A percentile compares a stretch with the other conserved stretches of the same genome.
phyloP scores from a whole-genome alignment of 2,797 vertebrate species.

The Mormyrus hasselquistii region DNA sequence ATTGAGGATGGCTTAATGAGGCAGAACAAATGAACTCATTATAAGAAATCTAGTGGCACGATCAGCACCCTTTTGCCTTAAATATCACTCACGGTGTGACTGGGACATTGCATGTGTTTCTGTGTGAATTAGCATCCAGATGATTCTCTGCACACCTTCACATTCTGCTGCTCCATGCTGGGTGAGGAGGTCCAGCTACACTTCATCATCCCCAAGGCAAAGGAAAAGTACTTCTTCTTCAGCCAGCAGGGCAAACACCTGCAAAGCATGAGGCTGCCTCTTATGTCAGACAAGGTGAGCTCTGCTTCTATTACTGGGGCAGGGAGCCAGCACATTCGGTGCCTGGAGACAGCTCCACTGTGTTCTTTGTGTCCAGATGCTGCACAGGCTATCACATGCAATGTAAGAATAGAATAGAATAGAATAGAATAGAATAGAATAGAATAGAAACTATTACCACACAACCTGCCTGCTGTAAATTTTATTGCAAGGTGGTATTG shows the following conservation, averaged over 20 bases:
- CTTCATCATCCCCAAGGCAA: conserved; percentile 95
- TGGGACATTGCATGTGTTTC: conserved; percentile 14
- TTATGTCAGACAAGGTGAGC: conserved; percentile 83
- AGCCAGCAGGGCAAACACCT: conserved; percentile 89
- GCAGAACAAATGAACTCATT: not conserved
- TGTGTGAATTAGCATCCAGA: conserved; percentile 68
- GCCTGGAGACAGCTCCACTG: not conserved
- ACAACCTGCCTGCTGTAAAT: not conserved
- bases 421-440: not conserved
- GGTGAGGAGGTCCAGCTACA: conserved; percentile 97
- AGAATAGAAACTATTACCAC: not conserved
- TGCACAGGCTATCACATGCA: not conserved
- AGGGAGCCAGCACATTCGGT: not conserved
- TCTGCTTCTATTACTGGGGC: not conserved
- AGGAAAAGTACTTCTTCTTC: conserved; percentile 94
- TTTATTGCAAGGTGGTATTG: not conserved
- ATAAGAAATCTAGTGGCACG: not conserved
- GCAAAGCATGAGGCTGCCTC: conserved; percentile 89
- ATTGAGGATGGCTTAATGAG: not conserved
- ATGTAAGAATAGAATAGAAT: not conserved
- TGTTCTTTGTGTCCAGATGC: not conserved
- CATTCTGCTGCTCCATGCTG: conserved; percentile 92
- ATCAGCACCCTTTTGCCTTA: not conserved
- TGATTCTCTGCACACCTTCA: conserved; percentile 88
- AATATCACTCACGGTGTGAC: not conserved